Evolutionary conservation across 2,797 vertebrate species (phyloP), one percentile per base, ranked within the genome.

Genomic region (Dicrostonyx torquatus): DNA sequence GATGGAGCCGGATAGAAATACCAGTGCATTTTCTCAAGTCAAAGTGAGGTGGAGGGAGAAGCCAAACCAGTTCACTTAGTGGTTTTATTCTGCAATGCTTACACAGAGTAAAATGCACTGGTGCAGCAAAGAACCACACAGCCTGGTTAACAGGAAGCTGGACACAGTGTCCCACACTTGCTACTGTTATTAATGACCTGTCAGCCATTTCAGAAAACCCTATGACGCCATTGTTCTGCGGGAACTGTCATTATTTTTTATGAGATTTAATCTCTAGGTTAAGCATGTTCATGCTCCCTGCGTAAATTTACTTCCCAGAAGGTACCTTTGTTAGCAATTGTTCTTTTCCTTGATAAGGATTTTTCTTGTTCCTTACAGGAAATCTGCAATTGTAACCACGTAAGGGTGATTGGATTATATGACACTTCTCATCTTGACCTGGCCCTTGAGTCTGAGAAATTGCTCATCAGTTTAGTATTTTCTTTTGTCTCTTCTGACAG

Each of bases 1-100:
- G 75, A 85, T 43, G 90, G 94, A 96, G 94, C 78, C 93, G 91
- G 98, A 97, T 89, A 97, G 90, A 98, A 98, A 95, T 96, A 98
- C 89, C 89, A 94, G 73, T 72, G 14, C 3, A 93, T 97, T 97
- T 97, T 91, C 84, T 96, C 43, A 91, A 85, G 78, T 88, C 90
- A 87, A 76, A 73, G 43, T 92, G 53, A 17, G 62, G n/a, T 18
- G 29, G 62, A 70, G 43, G 75, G 24, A 64, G 24, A 50, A 68
- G 70, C 2, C 29, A 94, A 90, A 60, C 9, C 73, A 94, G 82
- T 24, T 64, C 62, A 91, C 20, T 86, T 68, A 82, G 26, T 93
- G 91, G 94, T 97, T 96, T 97, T 80, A 87, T 90, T 76, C 96
- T 40, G 86, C 78, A 83, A 94, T 93, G 53, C 75, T 84, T 64